phyloP scores from a whole-genome alignment of 1,140 invertebrate species.

The Cydia splendana region DNA sequence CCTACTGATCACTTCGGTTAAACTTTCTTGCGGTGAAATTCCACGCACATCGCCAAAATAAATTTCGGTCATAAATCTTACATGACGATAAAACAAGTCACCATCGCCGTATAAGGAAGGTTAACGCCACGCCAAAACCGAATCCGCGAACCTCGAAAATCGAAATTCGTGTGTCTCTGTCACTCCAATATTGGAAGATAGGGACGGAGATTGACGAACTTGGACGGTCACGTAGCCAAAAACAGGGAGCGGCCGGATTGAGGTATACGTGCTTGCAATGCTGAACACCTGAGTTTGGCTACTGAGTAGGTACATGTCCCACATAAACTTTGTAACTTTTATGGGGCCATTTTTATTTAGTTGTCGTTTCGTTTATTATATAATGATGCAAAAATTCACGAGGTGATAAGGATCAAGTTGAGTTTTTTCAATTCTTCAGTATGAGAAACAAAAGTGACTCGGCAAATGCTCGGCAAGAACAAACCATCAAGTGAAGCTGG shows the following conservation, averaged over 20 bases:
- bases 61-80: background rate
- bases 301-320: background rate
- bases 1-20: background rate
- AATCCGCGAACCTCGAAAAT: no score
- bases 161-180: no score
- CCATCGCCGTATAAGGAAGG: background rate
- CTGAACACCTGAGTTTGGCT: background rate
- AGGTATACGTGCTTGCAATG: background rate
- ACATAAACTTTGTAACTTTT: background rate
- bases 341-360: background rate
- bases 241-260: background rate
- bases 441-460: no score
- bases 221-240: background rate
- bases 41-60: background rate
- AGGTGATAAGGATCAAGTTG: no score
- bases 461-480: no score
- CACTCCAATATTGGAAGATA: no score
- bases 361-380: no score
- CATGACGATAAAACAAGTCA: constrained; percentile 1
- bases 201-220: no score
- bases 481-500: no score
- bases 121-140: background rate
- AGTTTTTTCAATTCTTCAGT: no score
- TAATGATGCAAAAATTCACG: no score
- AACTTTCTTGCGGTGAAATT: background rate